Evolutionary conservation across 2,888 invertebrate species (phyloP).

Genomic region (Plebejus anna): DNA sequence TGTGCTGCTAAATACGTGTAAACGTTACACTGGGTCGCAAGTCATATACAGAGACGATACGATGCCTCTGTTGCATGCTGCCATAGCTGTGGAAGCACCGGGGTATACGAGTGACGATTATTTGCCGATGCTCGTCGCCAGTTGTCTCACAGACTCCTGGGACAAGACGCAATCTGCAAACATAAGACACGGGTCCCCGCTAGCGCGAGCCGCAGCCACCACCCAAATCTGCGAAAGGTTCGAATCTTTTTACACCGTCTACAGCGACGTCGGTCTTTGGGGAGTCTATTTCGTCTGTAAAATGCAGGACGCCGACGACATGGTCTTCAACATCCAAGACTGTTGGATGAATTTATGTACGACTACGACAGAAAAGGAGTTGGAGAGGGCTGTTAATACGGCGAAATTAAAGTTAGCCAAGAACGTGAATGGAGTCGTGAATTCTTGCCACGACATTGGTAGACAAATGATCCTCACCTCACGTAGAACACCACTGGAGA

Average conservation of each 20-base stretch:
- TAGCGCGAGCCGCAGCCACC: constrained; percentile 52
- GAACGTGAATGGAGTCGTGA: constrained; percentile 47
- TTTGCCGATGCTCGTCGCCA: constrained; percentile 54
- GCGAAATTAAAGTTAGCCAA: constrained; percentile 53
- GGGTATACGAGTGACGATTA: constrained; percentile 56
- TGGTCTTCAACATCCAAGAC: constrained; percentile 55
- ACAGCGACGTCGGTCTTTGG: constrained; percentile 67
- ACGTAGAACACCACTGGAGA: constrained; percentile 43
- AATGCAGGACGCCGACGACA: constrained; percentile 53
- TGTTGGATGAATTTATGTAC: constrained; percentile 63
- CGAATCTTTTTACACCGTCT: constrained; percentile 66
- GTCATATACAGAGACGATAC: constrained; percentile 61
- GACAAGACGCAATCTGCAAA: constrained; percentile 52
- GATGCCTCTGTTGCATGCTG: constrained; percentile 62
- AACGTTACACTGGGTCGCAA: constrained; percentile 48
- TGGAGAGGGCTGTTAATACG: constrained; percentile 52
- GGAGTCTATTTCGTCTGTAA: constrained; percentile 66
- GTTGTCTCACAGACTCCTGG: constrained; percentile 63
- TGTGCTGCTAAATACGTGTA: neutral
- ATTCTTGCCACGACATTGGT: constrained; percentile 59
- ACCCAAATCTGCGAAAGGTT: constrained; percentile 56
- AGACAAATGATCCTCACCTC: constrained; percentile 53
- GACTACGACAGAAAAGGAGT: constrained; percentile 46
- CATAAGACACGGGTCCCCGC: constrained; percentile 47
- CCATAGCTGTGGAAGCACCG: constrained; percentile 69